These are phyloP conservation scores for Myopa testacea DNA, from an alignment of 2,888 invertebrate species.

Conservation along the genomic window DNA sequence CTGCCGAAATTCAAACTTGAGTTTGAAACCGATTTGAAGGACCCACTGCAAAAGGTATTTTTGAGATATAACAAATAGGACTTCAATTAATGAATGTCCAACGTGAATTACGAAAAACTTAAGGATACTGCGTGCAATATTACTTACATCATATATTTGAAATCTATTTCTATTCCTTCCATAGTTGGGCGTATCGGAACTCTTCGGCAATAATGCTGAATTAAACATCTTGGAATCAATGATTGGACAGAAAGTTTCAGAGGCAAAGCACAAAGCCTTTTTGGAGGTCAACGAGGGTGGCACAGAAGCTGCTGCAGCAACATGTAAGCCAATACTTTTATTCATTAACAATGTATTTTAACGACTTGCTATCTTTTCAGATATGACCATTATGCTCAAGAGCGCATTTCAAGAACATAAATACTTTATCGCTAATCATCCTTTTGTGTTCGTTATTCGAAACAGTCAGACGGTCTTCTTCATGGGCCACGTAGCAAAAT, in stretches of 20 bases:
- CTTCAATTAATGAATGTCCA: no score
- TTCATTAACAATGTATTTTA: background rate
- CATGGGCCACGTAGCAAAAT: slow-evolving; percentile 54
- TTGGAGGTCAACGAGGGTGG: slow-evolving; percentile 91
- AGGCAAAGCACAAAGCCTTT: slow-evolving; percentile 86
- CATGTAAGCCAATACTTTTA: slow-evolving; percentile 62
- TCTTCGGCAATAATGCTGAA: slow-evolving; percentile 73
- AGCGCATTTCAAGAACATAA: no score
- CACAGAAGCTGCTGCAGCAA: slow-evolving; percentile 88
- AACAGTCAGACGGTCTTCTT: slow-evolving; percentile 56
- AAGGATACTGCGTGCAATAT: background rate
- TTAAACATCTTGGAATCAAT: slow-evolving; percentile 73
- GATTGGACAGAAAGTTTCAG: slow-evolving; percentile 73
- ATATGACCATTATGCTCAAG: no score
- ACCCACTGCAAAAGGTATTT: slow-evolving; percentile 73
- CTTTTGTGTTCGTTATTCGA: slow-evolving; percentile 57
- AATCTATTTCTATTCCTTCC: background rate
- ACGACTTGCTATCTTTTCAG: background rate
- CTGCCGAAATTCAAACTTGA: slow-evolving; percentile 87
- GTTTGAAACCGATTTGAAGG: slow-evolving; percentile 75
- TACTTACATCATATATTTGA: background rate
- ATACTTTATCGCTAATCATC: background rate
- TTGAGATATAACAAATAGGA: no score
- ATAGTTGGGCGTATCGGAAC: slow-evolving; percentile 77
- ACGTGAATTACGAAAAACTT: background rate